Conservation (phyloP, 2,888 invertebrate species). For the Acleris emargana region DNA sequence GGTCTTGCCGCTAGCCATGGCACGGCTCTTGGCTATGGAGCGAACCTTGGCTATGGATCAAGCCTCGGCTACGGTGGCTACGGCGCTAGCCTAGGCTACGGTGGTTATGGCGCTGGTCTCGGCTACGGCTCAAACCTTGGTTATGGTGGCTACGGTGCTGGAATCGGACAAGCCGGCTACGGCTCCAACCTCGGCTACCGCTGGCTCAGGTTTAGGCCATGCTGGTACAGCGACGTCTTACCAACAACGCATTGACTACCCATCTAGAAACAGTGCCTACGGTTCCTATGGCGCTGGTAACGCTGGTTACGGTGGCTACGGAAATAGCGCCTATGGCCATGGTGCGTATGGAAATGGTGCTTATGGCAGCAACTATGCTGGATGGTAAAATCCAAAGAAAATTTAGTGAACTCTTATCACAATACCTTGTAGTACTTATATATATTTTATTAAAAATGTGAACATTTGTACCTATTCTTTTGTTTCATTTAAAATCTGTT, state of each 20-base stretch:
- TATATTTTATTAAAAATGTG: no score
- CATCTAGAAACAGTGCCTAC: slow-evolving; percentile 1
- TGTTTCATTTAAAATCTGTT: no score
- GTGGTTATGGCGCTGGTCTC: neutral
- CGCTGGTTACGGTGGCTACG: slow-evolving; percentile 36
- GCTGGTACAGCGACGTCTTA: slow-evolving; percentile 12
- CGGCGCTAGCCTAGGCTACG: neutral
- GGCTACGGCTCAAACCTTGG: slow-evolving; percentile 24
- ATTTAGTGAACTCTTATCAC: neutral
- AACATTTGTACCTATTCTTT: no score
- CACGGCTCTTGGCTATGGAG: slow-evolving; percentile 16
- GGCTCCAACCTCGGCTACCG: slow-evolving; percentile 1
- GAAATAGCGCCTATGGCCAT: slow-evolving; percentile 2
- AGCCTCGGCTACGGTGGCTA: neutral
- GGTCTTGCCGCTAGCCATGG: slow-evolving; percentile 25
- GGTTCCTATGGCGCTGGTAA: slow-evolving; percentile 25
- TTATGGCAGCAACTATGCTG: slow-evolving; percentile 34
- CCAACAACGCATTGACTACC: slow-evolving; percentile 10
- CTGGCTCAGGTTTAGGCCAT: slow-evolving; percentile 2
- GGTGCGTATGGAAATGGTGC: slow-evolving; percentile 35
- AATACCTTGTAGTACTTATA: neutral
- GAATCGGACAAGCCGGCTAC: neutral
- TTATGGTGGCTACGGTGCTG: neutral
- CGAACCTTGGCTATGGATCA: slow-evolving; percentile 3
- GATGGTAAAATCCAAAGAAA: slow-evolving; percentile 23